Conservation (phyloP, 2,797 vertebrate species). For the Xiphophorus birchmanni region DNA sequence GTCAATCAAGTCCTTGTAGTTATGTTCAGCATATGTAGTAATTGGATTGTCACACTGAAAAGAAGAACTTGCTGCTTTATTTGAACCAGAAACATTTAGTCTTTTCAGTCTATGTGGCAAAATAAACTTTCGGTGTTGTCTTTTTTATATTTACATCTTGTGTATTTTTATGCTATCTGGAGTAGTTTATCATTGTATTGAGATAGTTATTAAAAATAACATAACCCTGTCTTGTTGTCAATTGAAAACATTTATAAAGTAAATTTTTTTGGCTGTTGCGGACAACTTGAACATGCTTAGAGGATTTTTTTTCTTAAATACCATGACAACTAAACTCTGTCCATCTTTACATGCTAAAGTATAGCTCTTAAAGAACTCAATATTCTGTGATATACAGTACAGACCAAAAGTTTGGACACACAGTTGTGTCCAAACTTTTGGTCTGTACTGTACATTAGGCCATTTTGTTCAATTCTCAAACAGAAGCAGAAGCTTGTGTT, state of each 20-base stretch:
- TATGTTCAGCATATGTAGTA: constrained; percentile 28
- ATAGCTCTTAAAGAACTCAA: constrained; percentile 57
- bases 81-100: constrained; percentile 9
- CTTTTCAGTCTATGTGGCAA: not conserved
- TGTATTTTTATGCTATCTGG: not conserved
- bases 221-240: constrained; percentile 2
- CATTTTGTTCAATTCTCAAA: constrained; percentile 21
- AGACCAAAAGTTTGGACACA: too few species aligned
- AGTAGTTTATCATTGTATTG: not conserved
- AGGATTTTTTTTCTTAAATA: constrained; percentile 75
- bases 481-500: constrained; percentile 53
- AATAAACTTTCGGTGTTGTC: constrained; percentile 1
- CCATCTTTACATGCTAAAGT: constrained; percentile 64
- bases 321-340: constrained; percentile 64
- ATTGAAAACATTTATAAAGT: constrained; percentile 13
- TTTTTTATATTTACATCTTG: not conserved
- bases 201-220: not conserved
- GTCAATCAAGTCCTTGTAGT: constrained; percentile 56
- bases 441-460: too few species aligned
- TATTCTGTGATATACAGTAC: constrained; percentile 65
- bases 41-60: constrained; percentile 14
- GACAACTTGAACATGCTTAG: constrained; percentile 27
- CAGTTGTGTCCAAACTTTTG: too few species aligned
- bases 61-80: constrained; percentile 7
- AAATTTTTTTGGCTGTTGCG: constrained; percentile 29